Evolutionary conservation across 2,797 vertebrate species (phyloP), one percentile per base, ranked within the genome.

Genomic region (Arctocebus calabarensis): DNA sequence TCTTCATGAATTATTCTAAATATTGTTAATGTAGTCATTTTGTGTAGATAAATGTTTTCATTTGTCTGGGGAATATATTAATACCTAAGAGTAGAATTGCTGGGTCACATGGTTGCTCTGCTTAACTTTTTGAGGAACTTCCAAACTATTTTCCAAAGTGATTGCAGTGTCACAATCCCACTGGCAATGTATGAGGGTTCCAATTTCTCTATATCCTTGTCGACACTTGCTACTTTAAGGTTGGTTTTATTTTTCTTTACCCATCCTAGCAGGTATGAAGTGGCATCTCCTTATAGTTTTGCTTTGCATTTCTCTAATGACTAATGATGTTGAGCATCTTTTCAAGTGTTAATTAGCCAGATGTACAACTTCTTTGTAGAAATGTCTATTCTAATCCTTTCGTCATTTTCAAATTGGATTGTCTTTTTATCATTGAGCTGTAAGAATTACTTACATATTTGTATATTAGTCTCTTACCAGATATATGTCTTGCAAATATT

Each of bases 231-330:
- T 74, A 90, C 22, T 83, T 32, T 34, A 9, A 43, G 37, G 45
- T 48, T 14, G 13, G 45, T 48, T 48, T 8, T 70, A 64, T 90
- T 84, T 82, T 90, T 70, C 75, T 90, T 83, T 40, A 90, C 62
- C 14, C 45, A 86, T 95, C 32, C 71, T 74, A 52, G 29, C 43
- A 9, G n/a, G n/a, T 64, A 17, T 77, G 64, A 77, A 77, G 82
- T 59, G 19, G 22, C 48, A 87, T 25, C 29, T 82, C 40, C 52
- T 87, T 83, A 32, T 29, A 20, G 22, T 40, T 71, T 66, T 88
- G 64, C 43, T 85, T 62, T 70, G 64, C 20, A 91, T 88, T 94
- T 81, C 20, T 61, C 66, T 91, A 91, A 66, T 93, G 59, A 93
- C 25, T 83, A 90, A 55, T 40, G 64, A 94, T 11, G 7, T 20